A percentile compares a stretch with the other conserved stretches of the same genome.
These are phyloP conservation scores for rat (Rattus norvegicus) DNA, from an alignment of 2,113 vertebrate genomes.

Conservation along the genomic window GRCr8 NC_086035.1:22886001-22886500, in stretches of 20 bases:
- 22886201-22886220: not conserved
- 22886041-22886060: not conserved
- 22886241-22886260: not conserved
- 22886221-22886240: not conserved
- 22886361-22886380: slow-evolving; percentile 22
- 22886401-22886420: not conserved
- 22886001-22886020: not conserved
- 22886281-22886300: not conserved
- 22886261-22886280: not conserved
- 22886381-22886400: not conserved
- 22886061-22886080: not conserved
- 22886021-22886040: not conserved
- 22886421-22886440: not conserved
- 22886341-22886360: not conserved
- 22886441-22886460: not conserved
- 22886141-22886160: not conserved
- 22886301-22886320: not conserved
- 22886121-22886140: not conserved
- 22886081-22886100: not conserved
- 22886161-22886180: not conserved
- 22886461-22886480: not conserved
- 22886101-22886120: not conserved
- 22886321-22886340: not conserved
- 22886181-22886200: not conserved
- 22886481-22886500: not conserved